Evolutionary conservation across 1,140 invertebrate genomes (phyloP), one percentile per base, ranked within the genome.

Genomic region (Propsilocerus akamusi): DNA sequence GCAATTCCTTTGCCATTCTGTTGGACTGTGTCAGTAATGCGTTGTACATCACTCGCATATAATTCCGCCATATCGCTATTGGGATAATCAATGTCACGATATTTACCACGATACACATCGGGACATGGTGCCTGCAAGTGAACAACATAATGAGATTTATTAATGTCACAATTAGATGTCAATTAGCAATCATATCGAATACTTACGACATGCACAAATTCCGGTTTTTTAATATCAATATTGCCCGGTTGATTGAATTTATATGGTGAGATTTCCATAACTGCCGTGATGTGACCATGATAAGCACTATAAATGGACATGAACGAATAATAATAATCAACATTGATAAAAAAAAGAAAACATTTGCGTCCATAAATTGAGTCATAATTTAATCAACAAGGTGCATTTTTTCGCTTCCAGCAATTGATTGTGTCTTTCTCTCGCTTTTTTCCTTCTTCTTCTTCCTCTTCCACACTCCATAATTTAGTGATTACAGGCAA

Each of bases 211-310:
- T 98, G 93, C 52, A 97, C 90, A 73, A 87, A 93, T 26, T 91
- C 82, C 56, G 81, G 83, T 65, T 95, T 84, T 50, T 78, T 76
- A 8, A 41, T 20, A 37, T 72, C 67, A 37, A 74, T 72, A 50
- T 78, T 82, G 59, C 80, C 81, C 46, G 81, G 77, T 61, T 86
- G 77, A 65, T 90, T 88, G 68, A 96, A 94, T 70, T 98, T 97
- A 72, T 96, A 97, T 23, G 96, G 94, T 53, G 93, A 98, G 59
- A 99, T 86, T 68, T 96, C 89, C 67, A 97, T 94, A 60, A 91
- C 79, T 41, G 88, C 86, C 32, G 83, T 86, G 59, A 98, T 75
- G 67, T 98, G 93, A 46, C 96, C 96, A 70, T 99, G 96, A 75
- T 99, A 99, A 46, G 94, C 94, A 71, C 95, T 98, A 75, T 54